Evolutionary conservation across 92 coral and sea anemone species (phyloP).

Genomic region (Porites cylindrica): DNA sequence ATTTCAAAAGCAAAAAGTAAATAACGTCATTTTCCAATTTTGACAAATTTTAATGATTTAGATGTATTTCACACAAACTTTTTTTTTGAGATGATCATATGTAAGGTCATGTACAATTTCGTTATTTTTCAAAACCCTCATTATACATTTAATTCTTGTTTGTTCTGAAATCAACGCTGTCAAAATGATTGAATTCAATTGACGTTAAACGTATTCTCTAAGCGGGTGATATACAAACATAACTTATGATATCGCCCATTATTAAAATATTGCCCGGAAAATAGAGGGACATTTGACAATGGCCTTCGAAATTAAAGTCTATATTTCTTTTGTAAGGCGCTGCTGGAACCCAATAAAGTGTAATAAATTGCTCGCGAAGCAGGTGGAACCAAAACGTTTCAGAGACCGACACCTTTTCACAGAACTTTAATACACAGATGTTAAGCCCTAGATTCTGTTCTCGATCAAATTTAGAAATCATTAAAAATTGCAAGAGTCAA

Average conservation of each 20-base stretch:
- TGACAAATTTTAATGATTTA: background rate
- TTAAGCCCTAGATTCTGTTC: background rate
- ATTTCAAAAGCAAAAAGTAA: background rate
- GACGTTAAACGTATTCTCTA: slow-evolving; percentile 26
- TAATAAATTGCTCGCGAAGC: background rate
- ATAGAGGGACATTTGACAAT: slow-evolving; percentile 1
- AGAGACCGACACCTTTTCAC: background rate
- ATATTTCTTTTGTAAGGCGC: slow-evolving; percentile 26
- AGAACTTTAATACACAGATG: background rate
- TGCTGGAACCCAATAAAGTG: slow-evolving; percentile 19
- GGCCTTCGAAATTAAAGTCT: slow-evolving; percentile 18
- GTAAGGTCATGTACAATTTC: slow-evolving; percentile 7
- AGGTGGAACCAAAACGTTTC: background rate
- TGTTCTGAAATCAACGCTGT: slow-evolving; percentile 10
- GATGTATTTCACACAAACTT: too few species aligned
- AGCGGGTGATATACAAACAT: slow-evolving; percentile 38
- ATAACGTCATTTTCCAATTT: background rate
- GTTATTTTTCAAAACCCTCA: slow-evolving; percentile 25
- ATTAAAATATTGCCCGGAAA: slow-evolving; percentile 24
- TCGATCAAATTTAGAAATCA: background rate
- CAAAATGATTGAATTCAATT: background rate
- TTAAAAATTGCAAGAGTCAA: background rate
- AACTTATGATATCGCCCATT: slow-evolving; percentile 21
- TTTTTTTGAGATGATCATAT: background rate
- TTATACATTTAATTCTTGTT: slow-evolving; percentile 23